These are phyloP conservation scores for Rallus crepitans DNA, from an alignment of 2,797 vertebrate genomes.

Conservation along the genomic window DNA sequence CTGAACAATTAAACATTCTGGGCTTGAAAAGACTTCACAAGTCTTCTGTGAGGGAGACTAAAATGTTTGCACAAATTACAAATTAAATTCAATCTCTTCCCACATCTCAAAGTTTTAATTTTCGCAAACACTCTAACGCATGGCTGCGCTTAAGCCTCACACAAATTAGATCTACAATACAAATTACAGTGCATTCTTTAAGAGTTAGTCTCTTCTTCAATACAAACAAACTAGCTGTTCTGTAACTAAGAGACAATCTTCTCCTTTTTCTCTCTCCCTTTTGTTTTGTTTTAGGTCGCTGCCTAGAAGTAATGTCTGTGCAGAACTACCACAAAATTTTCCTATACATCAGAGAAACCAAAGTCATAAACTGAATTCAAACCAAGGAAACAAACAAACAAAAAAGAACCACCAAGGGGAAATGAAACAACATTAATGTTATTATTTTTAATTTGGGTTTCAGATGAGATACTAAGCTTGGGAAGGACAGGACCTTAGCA, in stretches of 20 bases:
- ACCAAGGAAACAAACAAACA: constrained; percentile 25
- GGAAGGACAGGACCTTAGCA: neutral
- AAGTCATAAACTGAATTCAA: constrained; percentile 27
- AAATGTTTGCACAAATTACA: constrained; percentile 19
- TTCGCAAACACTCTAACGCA: constrained; percentile 40
- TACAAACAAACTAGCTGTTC: constrained; percentile 5
- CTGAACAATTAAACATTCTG: neutral
- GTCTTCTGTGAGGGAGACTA: neutral
- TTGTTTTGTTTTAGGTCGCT: constrained; percentile 31
- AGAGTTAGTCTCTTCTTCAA: constrained; percentile 14
- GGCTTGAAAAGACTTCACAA: neutral
- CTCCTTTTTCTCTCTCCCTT: neutral
- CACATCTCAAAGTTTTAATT: constrained; percentile 30
- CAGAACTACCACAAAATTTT: constrained; percentile 33
- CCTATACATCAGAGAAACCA: constrained; percentile 41
- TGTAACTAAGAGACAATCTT: constrained; percentile 41
- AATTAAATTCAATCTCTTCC: constrained; percentile 29
- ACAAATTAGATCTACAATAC: neutral
- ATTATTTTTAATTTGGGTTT: constrained; percentile 3
- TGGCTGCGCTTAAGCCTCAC: constrained; percentile 17
- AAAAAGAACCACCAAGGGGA: neutral
- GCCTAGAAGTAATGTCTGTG: constrained; percentile 20
- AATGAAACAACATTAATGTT: constrained; percentile 27
- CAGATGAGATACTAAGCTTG: neutral
- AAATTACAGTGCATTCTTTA: constrained; percentile 45